Percentiles rank a stretch among this genome's conserved stretches.
phyloP scores from a whole-genome alignment of 30 jellyfish, hydroid and myxozoan genomes.

The Turritopsis rubra region DNA sequence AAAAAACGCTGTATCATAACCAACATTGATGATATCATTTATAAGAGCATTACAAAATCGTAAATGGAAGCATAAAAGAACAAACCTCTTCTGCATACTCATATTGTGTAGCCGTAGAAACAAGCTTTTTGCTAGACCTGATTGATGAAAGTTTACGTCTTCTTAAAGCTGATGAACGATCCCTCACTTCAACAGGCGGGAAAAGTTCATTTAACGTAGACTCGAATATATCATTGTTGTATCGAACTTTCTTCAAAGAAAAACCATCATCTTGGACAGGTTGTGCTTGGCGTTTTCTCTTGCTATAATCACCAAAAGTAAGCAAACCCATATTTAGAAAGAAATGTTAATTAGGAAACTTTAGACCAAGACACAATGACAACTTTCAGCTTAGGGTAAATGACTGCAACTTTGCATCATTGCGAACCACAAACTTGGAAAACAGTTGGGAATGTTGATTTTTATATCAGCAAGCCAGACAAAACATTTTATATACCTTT shows the following conservation, averaged over 20 bases:
- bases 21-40: no score
- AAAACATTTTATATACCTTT: background rate
- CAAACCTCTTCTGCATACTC: conserved; percentile 6
- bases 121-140: conserved; percentile 5
- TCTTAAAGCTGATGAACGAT: conserved; percentile 1
- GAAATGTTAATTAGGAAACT: background rate
- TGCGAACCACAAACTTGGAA: no score
- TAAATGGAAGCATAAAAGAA: no score
- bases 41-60: no score
- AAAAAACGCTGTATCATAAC: no score
- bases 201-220: conserved; percentile 21
- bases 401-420: no score
- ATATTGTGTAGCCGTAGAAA: conserved; percentile 18
- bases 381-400: no score
- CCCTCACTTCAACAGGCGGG: conserved; percentile 9
- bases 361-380: no score
- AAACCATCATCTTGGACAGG: background rate
- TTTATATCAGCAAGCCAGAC: background rate
- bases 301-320: background rate
- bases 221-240: conserved; percentile 5
- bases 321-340: background rate
- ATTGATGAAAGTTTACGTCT: conserved; percentile 6
- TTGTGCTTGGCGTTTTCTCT: conserved; percentile 2
- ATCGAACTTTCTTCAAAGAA: background rate
- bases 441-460: no score